Percentiles rank a stretch among this genome's conserved stretches.
Evolutionary conservation across 2,113 vertebrate species (phyloP).

Genomic region (Taurulus bubalis): DNA sequence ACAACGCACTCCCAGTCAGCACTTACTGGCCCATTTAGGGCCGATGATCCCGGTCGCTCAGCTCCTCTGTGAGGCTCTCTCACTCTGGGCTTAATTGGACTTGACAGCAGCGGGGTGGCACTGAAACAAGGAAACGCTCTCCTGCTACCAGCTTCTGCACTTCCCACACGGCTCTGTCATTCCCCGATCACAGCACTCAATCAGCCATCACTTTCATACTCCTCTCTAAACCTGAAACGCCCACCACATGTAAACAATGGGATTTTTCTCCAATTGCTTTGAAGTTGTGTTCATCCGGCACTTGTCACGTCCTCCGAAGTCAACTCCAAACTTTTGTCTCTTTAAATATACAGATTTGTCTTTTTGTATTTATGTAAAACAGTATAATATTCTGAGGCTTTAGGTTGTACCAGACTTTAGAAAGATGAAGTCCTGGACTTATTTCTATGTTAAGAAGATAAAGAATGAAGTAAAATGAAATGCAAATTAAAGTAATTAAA

Average conservation of each 20-base stretch:
- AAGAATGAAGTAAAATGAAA: not conserved
- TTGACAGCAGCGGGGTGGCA: slow-evolving; percentile 60
- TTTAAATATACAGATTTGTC: slow-evolving; percentile 4
- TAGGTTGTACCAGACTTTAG: not conserved
- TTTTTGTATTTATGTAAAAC: not conserved
- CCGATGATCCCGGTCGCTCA: slow-evolving; percentile 71
- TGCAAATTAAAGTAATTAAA: not conserved
- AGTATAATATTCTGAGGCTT: not conserved
- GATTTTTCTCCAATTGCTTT: slow-evolving; percentile 24
- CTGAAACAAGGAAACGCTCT: slow-evolving; percentile 61
- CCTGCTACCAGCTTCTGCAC: slow-evolving; percentile 31
- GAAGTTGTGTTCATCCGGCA: slow-evolving; percentile 5
- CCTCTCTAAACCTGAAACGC: slow-evolving; percentile 43
- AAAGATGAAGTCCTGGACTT: not conserved
- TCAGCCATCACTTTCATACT: slow-evolving; percentile 33
- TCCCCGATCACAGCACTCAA: slow-evolving; percentile 43
- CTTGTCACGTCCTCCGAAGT: too few species aligned
- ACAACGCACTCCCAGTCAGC: slow-evolving; percentile 67
- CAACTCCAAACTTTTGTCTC: not conserved
- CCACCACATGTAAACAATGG: slow-evolving; percentile 8
- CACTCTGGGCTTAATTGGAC: slow-evolving; percentile 66
- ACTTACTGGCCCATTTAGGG: slow-evolving; percentile 78
- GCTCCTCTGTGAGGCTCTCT: slow-evolving; percentile 65
- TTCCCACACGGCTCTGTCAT: slow-evolving; percentile 52
- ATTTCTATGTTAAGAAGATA: not conserved